These are phyloP conservation scores for Gymnosoma rotundatum DNA, from an alignment of 2,888 invertebrate genomes.

Conservation along the genomic window DNA sequence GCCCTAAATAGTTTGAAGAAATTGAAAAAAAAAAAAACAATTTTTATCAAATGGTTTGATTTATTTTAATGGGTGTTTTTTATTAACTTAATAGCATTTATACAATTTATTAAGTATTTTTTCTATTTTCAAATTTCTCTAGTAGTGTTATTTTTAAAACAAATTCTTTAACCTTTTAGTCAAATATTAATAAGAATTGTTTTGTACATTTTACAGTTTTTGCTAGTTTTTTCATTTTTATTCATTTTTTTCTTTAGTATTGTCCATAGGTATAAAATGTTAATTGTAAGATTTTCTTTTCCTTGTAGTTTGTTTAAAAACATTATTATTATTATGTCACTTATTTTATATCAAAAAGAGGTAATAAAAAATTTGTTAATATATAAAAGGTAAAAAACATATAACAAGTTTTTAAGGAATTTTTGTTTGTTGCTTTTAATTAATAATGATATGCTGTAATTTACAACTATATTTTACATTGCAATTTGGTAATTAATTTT, in stretches of 20 bases:
- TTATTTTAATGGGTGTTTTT: not conserved
- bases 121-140: constrained; percentile 40
- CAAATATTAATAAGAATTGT: constrained; percentile 47
- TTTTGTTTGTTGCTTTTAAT: constrained; percentile 31
- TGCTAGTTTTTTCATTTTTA: not conserved
- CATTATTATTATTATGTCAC: constrained; percentile 1
- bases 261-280: constrained; percentile 70
- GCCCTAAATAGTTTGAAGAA: too few relatives aligned
- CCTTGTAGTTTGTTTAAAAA: constrained; percentile 44
- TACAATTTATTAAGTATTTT: constrained; percentile 28
- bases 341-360: not conserved
- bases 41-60: not conserved
- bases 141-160: constrained; percentile 9
- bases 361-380: constrained; percentile 20
- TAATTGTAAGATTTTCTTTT: constrained; percentile 52
- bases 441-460: constrained; percentile 66
- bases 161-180: constrained; percentile 53
- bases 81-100: constrained; percentile 1
- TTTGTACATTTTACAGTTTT: constrained; percentile 28
- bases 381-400: constrained; percentile 6
- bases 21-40: too few relatives aligned
- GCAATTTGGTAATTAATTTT: not conserved
- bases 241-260: constrained; percentile 59
- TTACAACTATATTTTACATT: constrained; percentile 47
- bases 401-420: constrained; percentile 31